Percentiles rank a stretch among this genome's conserved stretches.
These are phyloP conservation scores for Rhinopomastus cyanomelas DNA, from an alignment of 2,113 vertebrate genomes.

Conservation along the genomic window DNA sequence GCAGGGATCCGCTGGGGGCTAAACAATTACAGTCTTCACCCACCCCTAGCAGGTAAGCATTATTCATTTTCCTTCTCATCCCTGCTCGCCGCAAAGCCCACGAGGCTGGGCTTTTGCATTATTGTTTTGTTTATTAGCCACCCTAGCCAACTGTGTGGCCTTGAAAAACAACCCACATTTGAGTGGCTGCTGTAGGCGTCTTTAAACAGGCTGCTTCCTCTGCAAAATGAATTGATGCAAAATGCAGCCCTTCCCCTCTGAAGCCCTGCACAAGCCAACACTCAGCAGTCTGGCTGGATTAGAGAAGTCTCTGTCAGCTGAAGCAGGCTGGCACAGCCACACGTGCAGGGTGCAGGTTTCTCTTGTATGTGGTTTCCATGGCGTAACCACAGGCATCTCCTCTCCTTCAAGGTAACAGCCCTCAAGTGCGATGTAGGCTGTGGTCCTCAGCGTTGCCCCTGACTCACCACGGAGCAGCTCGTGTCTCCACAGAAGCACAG, in stretches of 20 bases:
- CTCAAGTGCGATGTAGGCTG: background rate
- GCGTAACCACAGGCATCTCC: background rate
- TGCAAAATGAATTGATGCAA: slow-evolving; percentile 81
- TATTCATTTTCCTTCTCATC: slow-evolving; percentile 74
- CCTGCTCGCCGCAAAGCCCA: slow-evolving; percentile 69
- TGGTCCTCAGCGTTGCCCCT: background rate
- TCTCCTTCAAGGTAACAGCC: background rate
- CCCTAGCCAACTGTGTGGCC: slow-evolving; percentile 71
- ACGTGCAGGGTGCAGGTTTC: slow-evolving; percentile 37
- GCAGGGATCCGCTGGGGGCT: slow-evolving; percentile 75
- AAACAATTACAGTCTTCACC: slow-evolving; percentile 79
- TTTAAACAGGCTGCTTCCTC: slow-evolving; percentile 81
- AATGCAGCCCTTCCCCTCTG: slow-evolving; percentile 62
- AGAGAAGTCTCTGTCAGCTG: slow-evolving; percentile 42
- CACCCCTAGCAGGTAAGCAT: slow-evolving; percentile 79
- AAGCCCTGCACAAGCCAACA: slow-evolving; percentile 64
- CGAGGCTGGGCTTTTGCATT: slow-evolving; percentile 67
- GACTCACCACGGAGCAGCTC: background rate
- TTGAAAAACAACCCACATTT: slow-evolving; percentile 79
- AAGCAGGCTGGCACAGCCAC: slow-evolving; percentile 42
- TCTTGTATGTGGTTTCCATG: background rate
- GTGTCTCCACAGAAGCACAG: background rate
- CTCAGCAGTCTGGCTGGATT: slow-evolving; percentile 71
- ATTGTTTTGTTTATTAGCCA: slow-evolving; percentile 78
- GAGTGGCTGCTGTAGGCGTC: slow-evolving; percentile 72